Evolutionary conservation across 2,888 invertebrate species (phyloP), one percentile per base, ranked within the genome.

Genomic region (Podotricha telesiphe): DNA sequence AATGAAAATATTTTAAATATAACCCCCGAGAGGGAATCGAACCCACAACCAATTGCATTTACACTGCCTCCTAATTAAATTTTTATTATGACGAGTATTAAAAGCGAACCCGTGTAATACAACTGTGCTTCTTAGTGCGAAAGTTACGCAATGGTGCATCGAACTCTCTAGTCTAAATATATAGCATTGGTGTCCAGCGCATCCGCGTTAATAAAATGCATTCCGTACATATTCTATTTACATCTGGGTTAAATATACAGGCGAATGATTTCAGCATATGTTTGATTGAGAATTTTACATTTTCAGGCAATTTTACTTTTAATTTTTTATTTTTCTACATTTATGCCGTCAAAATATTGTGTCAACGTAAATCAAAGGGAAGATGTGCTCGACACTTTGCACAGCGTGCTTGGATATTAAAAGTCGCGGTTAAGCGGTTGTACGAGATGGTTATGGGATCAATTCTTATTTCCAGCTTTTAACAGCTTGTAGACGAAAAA

Each of bases 121-220:
- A 8, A 22, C 65, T 13, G 55, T 56, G 59, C 42, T 28, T 68
- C 55, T 59, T 69, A 69, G 71, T 74, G 73, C 75, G 69, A 74
- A 77, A 71, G 82, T 88, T 86, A 82, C 86, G 86, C 79, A 86
- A 88, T 80, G 76, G 91, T 86, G 87, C 91, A 89, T 83, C 82
- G 91, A 91, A 86, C 91, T 80, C 91, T 80, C 84, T 55, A 76
- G 42, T 79, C 86, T 87, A 91, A 84, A 87, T 85, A 86, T 88
- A 88, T 68, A 79, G 80, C 68, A 81, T 81, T 83, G 79, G 76
- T 86, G 84, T 83, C 85, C 82, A 78, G 78, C 85, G 85, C 86
- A 87, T 86, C 82, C 73, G 73, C 78, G 76, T 80, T 82, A 83
- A 85, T 86, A 85, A 88, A 86, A 87, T 86, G 87, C 89, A 90